phyloP scores from a whole-genome alignment of 2,888 invertebrate species.

The Helicoverpa assulta region DNA sequence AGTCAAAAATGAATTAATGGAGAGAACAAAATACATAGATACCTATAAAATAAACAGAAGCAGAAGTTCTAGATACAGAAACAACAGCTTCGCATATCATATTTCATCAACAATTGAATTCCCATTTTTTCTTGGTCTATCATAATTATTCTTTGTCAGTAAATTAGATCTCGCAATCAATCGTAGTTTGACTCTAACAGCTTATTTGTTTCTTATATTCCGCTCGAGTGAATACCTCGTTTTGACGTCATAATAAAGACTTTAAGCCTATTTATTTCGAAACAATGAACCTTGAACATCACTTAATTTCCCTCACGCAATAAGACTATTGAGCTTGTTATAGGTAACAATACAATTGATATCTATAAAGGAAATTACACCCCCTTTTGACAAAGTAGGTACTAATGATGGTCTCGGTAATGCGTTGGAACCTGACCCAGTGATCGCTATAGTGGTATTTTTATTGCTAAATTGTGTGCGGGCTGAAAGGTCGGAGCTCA shows the following conservation, averaged over 20 bases:
- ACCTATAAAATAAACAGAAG: too few species aligned
- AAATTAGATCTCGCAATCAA: constrained; percentile 31
- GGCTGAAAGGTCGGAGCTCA: constrained; percentile 60
- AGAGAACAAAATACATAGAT: too few species aligned
- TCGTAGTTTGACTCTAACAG: constrained; percentile 13
- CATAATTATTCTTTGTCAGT: constrained; percentile 1
- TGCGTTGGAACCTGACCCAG: constrained; percentile 32
- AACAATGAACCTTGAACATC: constrained; percentile 1
- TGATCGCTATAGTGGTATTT: constrained; percentile 52
- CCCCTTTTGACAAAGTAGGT: constrained; percentile 4
- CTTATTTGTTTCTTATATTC: constrained; percentile 17
- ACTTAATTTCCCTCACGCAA: constrained; percentile 1
- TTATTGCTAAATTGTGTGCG: constrained; percentile 54
- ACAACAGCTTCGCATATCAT: too few species aligned
- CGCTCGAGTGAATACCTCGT: neutral
- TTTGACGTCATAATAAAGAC: neutral
- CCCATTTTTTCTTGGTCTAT: too few species aligned
- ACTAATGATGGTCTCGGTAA: constrained; percentile 32
- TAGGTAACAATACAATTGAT: constrained; percentile 7
- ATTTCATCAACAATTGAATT: neutral
- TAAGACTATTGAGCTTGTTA: constrained; percentile 15
- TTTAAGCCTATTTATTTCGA: constrained; percentile 27
- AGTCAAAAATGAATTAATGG: neutral
- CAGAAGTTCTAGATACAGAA: too few species aligned
- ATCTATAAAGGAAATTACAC: constrained; percentile 8